Percentiles rank a stretch among this genome's conserved stretches.
Conservation (phyloP, 2,113 vertebrate species). For the Rhabdomys dilectus region DNA sequence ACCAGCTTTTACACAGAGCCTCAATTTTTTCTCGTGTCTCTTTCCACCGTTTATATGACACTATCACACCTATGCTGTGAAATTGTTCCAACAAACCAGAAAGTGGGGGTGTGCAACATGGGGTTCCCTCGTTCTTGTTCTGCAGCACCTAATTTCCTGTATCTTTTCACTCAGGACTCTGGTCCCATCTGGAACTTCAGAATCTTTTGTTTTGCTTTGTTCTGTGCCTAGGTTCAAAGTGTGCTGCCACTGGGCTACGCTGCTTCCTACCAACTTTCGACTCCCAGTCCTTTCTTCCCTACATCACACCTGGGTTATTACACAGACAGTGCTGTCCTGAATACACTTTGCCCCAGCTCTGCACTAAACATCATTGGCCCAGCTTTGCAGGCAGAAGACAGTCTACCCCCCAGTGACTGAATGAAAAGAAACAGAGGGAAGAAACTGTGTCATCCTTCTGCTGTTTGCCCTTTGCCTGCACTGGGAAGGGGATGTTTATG, state of each 20-base stretch:
- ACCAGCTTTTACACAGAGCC: not conserved
- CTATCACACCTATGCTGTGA: not conserved
- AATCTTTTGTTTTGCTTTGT: not conserved
- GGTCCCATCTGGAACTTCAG: not conserved
- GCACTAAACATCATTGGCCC: not conserved
- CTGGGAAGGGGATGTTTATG: not conserved
- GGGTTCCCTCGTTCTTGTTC: not conserved
- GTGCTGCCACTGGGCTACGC: not conserved
- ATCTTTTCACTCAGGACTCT: not conserved
- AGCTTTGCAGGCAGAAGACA: not conserved
- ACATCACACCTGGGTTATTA: not conserved
- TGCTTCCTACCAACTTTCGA: too few species aligned
- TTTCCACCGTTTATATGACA: not conserved
- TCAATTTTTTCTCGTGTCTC: not conserved
- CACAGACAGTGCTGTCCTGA: accelerated
- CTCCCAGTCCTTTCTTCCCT: not conserved
- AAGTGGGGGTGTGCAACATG: not conserved
- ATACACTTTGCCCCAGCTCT: not conserved
- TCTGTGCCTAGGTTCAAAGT: not conserved
- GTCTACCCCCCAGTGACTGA: not conserved
- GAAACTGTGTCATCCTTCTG: not conserved
- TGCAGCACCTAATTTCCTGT: not conserved
- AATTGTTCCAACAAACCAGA: not conserved
- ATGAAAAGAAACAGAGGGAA: not conserved
- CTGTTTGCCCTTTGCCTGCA: constrained; percentile 1